phyloP scores from a whole-genome alignment of 2,797 vertebrate species.

The Echiichthys vipera region DNA sequence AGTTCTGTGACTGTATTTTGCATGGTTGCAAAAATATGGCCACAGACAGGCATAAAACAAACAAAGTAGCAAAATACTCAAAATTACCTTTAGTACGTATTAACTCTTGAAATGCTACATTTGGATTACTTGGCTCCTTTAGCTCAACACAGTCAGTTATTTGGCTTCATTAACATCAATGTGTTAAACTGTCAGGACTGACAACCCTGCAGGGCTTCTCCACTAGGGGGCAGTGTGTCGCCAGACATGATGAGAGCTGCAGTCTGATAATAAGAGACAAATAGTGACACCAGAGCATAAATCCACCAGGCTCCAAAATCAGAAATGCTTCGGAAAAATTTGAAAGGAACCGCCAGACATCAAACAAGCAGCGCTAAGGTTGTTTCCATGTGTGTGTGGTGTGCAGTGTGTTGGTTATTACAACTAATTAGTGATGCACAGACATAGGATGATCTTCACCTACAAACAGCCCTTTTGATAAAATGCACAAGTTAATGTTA shows the following conservation, averaged over 20 bases:
- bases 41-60: too few species aligned
- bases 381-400: slow-evolving; percentile 47
- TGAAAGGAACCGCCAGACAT: slow-evolving; percentile 56
- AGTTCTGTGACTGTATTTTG: too few species aligned
- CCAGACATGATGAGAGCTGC: slow-evolving; percentile 12
- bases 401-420: slow-evolving; percentile 59
- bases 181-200: background rate
- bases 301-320: slow-evolving; percentile 35
- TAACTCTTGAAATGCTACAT: background rate
- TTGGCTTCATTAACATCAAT: background rate
- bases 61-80: too few species aligned
- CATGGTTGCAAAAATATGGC: too few species aligned
- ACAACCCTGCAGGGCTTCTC: background rate
- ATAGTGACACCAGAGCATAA: slow-evolving; percentile 44
- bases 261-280: slow-evolving; percentile 22
- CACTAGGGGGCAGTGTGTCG: slow-evolving; percentile 75
- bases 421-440: slow-evolving; percentile 56
- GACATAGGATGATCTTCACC: slow-evolving; percentile 63
- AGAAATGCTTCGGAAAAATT: slow-evolving; percentile 42
- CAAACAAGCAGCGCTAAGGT: slow-evolving; percentile 53
- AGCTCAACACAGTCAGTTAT: background rate
- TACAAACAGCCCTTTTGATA: slow-evolving; percentile 70
- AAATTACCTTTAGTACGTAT: background rate
- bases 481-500: slow-evolving; percentile 60
- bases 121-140: background rate